Base-by-base conservation (phyloP, 1,140 invertebrate species). In the Pachypsylla venusta region DNA sequence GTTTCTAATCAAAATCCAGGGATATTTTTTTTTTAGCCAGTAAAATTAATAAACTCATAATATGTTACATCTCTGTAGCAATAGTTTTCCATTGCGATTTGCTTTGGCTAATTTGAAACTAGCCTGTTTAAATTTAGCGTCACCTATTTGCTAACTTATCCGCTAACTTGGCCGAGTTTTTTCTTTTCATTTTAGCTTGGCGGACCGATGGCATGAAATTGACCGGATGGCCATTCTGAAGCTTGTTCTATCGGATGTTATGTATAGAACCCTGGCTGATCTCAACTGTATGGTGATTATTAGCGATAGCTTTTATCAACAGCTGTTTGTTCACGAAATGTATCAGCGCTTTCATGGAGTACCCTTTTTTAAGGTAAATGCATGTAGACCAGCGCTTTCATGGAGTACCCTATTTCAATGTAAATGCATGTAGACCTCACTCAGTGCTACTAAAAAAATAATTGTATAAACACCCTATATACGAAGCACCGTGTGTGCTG, bases 361-460 rank as follows among this genome's bases (percentile, higher is more conserved):
- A 48, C 73, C 78, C n/a, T 72, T 71, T 63, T 70, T 78, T 57
- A 73, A 76, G 70, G 77, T 79, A 70, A 65, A 66, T 60, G 56
- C 16, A 57, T 3, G 28, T 55, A 28, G 56, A 55, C 48, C 20
- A 25, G 59, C 10, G 24, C 2, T 53, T 22, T 14, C 59, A 53
- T 53, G 25, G 25, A 19, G 40, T 57, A 63, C 53, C 27, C 22
- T 59, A 39, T 55, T 25, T 58, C 56, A 54, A 57, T 57, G 58
- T 56, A 48, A 53, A n/a, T 55, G 57, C 30, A 48, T 53, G 48
- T 25, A n/a, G 7, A n/a, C 13, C 2, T 25, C 14, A 20, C 35
- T 42, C 12, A 28, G 14, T 22, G 35, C 19, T 39, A 39, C 20
- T 14, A 3, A 54, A 53, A 19, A 19, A 20, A 7, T 53, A n/a